Conservation (phyloP, 2,113 vertebrate species). For the Amphiprion percula region DNA sequence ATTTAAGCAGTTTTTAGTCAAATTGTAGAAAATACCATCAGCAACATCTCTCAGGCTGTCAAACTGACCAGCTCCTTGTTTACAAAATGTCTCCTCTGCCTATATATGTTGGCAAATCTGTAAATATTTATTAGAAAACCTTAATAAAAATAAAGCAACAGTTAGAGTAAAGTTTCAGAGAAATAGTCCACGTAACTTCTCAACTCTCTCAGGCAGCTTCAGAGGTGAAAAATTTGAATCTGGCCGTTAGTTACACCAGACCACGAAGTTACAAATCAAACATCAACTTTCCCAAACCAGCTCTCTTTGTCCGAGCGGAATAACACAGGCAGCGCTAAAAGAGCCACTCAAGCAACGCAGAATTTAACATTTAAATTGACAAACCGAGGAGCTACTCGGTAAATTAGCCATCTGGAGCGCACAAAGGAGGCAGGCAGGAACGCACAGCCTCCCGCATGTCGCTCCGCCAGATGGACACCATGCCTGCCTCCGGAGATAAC, state of each 20-base stretch:
- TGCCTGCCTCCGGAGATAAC: slow-evolving; percentile 78
- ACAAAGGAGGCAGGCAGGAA: slow-evolving; percentile 70
- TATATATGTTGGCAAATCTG: neutral
- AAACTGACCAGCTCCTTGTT: slow-evolving; percentile 45
- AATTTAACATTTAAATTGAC: neutral
- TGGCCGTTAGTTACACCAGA: slow-evolving; percentile 3
- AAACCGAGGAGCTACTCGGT: slow-evolving; percentile 9
- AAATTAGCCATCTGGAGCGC: slow-evolving; percentile 67
- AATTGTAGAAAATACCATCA: neutral
- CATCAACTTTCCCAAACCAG: slow-evolving; percentile 5
- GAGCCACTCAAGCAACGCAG: neutral
- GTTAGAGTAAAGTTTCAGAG: neutral
- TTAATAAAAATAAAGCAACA: too few species aligned
- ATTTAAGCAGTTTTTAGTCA: neutral
- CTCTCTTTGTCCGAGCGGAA: neutral
- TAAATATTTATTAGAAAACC: too few species aligned
- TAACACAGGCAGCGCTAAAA: neutral
- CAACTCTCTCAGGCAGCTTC: neutral
- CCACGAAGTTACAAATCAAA: neutral
- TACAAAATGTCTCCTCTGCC: slow-evolving; percentile 1
- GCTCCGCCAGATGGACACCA: slow-evolving; percentile 85
- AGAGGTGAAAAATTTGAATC: neutral
- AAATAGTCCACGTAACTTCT: neutral
- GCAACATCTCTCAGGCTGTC: neutral
- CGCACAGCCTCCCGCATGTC: slow-evolving; percentile 70